Conservation (phyloP, 64 coral and sea anemone species). For the Montipora foliosa region DNA sequence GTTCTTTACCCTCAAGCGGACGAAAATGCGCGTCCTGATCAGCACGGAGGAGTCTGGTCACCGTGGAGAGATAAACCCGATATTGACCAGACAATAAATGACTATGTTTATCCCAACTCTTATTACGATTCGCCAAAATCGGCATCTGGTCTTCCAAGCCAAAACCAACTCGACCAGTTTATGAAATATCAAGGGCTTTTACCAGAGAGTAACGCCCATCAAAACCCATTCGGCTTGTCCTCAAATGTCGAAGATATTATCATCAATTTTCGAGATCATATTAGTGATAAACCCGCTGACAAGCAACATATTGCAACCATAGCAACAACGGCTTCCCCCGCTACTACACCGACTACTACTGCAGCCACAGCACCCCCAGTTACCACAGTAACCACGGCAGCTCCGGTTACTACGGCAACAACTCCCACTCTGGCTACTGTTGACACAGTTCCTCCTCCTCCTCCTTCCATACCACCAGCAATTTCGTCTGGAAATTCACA, state of each 20-base stretch:
- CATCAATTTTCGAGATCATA: conserved; percentile 29
- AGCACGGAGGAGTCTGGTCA: conserved; percentile 86
- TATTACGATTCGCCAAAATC: conserved; percentile 57
- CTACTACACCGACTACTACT: not conserved
- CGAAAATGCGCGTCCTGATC: conserved; percentile 77
- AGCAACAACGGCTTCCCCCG: not conserved
- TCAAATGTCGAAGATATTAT: conserved; percentile 49
- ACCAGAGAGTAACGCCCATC: conserved; percentile 10
- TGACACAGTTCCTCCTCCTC: conserved; percentile 14
- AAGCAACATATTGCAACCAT: not conserved
- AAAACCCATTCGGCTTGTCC: conserved; percentile 1
- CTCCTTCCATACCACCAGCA: conserved; percentile 5
- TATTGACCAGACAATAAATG: conserved; percentile 73
- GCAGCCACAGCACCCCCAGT: not conserved
- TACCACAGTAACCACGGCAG: not conserved
- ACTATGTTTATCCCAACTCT: conserved; percentile 84
- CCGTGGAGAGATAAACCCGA: conserved; percentile 79
- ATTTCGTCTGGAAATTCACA: not conserved
- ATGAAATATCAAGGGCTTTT: conserved; percentile 66
- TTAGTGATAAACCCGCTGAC: not conserved
- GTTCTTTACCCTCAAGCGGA: conserved; percentile 85
- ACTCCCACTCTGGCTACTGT: not conserved
- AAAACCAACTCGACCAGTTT: conserved; percentile 54
- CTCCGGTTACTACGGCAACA: not conserved
- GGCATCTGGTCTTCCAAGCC: not conserved